A percentile compares a stretch with the other conserved stretches of the same genome.
phyloP scores from a whole-genome alignment of 2,113 vertebrate genomes.

The Salvelinus sp. region DNA sequence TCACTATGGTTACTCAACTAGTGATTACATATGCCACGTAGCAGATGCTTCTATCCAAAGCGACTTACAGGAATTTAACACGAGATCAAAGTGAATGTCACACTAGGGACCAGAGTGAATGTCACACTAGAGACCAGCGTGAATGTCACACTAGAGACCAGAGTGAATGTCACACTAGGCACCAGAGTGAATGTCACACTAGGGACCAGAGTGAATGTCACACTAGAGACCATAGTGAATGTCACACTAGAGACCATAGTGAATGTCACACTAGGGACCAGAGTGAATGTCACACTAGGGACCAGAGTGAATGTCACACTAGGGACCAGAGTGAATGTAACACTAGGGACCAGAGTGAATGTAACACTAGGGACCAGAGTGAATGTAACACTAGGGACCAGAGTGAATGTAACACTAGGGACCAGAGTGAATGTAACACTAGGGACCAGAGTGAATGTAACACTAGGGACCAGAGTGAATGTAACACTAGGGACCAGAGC shows the following conservation, averaged over 20 bases:
- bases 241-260: neutral
- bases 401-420: neutral
- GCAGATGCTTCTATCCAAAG: no score
- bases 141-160: neutral
- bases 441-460: neutral
- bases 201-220: neutral
- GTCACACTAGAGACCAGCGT: neutral
- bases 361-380: no score
- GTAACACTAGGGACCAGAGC: neutral
- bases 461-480: no score
- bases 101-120: neutral
- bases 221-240: neutral
- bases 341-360: neutral
- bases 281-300: neutral
- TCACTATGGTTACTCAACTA: neutral
- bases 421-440: no score
- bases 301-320: no score
- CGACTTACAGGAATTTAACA: no score
- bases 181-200: no score
- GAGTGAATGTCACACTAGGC: neutral
- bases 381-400: no score
- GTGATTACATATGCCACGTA: no score
- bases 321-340: neutral
- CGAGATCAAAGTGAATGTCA: no score
- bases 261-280: neutral